These are phyloP conservation scores for Ornithorhynchus anatinus DNA, from an alignment of 2,113 vertebrate species.

Conservation along the genomic window DNA sequence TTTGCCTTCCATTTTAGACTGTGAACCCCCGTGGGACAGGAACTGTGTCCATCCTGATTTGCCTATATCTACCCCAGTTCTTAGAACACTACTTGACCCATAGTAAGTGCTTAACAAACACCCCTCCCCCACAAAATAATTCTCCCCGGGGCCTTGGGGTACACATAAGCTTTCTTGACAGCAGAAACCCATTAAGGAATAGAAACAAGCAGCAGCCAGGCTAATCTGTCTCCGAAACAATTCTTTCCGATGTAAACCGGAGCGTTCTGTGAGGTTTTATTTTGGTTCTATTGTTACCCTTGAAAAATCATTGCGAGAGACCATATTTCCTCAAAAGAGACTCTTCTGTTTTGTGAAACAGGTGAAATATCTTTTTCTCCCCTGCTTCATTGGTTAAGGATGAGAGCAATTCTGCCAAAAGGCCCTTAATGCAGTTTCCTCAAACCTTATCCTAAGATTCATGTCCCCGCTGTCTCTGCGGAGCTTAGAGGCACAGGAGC, in stretches of 20 bases:
- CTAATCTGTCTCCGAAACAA: neutral
- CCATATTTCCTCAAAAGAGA: neutral
- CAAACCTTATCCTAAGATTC: neutral
- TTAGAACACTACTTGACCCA: too few species aligned
- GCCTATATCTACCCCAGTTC: too few species aligned
- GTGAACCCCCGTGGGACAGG: too few species aligned
- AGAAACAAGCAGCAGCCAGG: neutral
- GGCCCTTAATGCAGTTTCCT: neutral
- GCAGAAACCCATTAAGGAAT: neutral
- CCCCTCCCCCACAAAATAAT: too few species aligned
- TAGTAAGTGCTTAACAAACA: too few species aligned
- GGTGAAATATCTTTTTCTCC: neutral
- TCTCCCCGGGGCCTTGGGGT: too few species aligned
- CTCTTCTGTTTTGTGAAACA: neutral
- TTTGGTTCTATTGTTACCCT: neutral
- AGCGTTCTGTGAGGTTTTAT: neutral
- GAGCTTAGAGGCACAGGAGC: neutral
- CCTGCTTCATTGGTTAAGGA: constrained; percentile 3
- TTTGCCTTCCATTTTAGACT: too few species aligned
- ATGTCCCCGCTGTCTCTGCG: neutral
- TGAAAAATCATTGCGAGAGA: neutral
- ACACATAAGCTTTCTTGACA: too few species aligned
- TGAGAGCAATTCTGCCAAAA: constrained; percentile 5
- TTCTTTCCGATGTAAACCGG: neutral
- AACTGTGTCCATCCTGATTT: too few species aligned